Percentiles rank a stretch among this genome's conserved stretches.
phyloP scores from a whole-genome alignment of 2,797 vertebrate species.

The Tragopan temminckii region DNA sequence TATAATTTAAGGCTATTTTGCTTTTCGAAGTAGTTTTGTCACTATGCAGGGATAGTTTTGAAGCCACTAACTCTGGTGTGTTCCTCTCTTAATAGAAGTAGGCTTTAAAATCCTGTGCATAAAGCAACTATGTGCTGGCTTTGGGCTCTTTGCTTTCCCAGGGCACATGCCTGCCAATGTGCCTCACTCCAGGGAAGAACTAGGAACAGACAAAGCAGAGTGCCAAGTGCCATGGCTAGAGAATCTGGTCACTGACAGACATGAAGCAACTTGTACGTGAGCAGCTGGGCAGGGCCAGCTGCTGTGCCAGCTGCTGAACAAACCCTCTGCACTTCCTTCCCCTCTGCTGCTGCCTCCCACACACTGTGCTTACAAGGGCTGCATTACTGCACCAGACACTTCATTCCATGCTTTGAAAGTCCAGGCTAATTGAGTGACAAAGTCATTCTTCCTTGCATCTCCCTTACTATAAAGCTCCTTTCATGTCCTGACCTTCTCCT shows the following conservation, averaged over 20 bases:
- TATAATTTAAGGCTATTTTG: neutral
- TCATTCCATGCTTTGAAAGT: conserved; percentile 50
- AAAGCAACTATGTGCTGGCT: neutral
- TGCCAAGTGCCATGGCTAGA: conserved; percentile 11
- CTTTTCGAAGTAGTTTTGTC: conserved; percentile 2
- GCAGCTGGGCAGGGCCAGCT: conserved; percentile 43
- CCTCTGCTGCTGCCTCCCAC: neutral
- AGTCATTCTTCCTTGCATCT: conserved; percentile 42
- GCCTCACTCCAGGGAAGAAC: neutral
- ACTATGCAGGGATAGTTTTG: neutral
- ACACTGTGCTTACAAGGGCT: conserved; percentile 13
- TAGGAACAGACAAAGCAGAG: neutral
- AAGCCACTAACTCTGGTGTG: neutral
- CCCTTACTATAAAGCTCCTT: conserved; percentile 29
- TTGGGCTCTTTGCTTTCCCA: neutral
- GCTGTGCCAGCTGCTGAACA: conserved; percentile 52
- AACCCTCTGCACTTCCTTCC: conserved; percentile 1
- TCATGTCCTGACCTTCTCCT: conserved; percentile 62
- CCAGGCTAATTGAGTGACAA: conserved; percentile 60
- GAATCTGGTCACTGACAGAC: neutral
- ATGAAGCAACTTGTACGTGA: neutral
- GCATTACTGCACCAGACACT: neutral
- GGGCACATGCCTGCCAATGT: neutral
- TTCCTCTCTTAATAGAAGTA: neutral
- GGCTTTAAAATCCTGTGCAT: neutral